These are phyloP conservation scores for Hymenochirus boettgeri DNA, from an alignment of 2,113 vertebrate genomes.

Conservation along the genomic window DNA sequence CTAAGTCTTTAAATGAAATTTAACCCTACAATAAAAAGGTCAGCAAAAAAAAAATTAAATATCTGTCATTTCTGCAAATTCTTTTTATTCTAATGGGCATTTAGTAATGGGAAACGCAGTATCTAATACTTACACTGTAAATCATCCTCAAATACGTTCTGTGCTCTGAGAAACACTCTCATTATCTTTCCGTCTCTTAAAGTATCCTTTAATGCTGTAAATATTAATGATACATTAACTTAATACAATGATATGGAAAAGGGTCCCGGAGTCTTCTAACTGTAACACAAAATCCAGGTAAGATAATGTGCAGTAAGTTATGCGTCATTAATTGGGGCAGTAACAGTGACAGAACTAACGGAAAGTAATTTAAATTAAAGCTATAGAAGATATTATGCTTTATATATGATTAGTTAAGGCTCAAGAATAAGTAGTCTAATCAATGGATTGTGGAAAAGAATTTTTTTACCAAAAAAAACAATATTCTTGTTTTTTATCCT, in stretches of 20 bases:
- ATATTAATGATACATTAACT: slow-evolving; percentile 39
- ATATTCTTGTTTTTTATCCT: too few species aligned
- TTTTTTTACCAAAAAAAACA: slow-evolving; percentile 3
- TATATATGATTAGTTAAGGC: slow-evolving; percentile 28
- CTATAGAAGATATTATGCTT: slow-evolving; percentile 25
- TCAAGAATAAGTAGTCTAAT: slow-evolving; percentile 2
- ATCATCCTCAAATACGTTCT: slow-evolving; percentile 29
- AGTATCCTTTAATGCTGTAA: slow-evolving; percentile 31
- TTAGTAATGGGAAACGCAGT: slow-evolving; percentile 26
- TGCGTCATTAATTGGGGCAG: slow-evolving; percentile 36
- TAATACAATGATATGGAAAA: slow-evolving; percentile 20
- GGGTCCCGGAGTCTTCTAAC: slow-evolving; percentile 11
- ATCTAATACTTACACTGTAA: slow-evolving; percentile 30
- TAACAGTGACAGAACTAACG: slow-evolving; percentile 20
- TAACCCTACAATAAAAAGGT: slow-evolving; percentile 21
- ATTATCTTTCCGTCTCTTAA: slow-evolving; percentile 17
- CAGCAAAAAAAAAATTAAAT: slow-evolving; percentile 12
- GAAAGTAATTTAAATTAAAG: slow-evolving; percentile 30
- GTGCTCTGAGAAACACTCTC: slow-evolving; percentile 30
- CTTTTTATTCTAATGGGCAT: slow-evolving; percentile 26
- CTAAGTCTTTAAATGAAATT: slow-evolving; percentile 11
- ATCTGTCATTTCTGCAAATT: not conserved
- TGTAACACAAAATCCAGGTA: slow-evolving; percentile 21
- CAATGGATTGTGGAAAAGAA: not conserved
- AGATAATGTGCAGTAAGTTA: slow-evolving; percentile 23